Base-by-base conservation (phyloP, 2,797 vertebrate genomes). In the Rhinogobio ventralis region DNA sequence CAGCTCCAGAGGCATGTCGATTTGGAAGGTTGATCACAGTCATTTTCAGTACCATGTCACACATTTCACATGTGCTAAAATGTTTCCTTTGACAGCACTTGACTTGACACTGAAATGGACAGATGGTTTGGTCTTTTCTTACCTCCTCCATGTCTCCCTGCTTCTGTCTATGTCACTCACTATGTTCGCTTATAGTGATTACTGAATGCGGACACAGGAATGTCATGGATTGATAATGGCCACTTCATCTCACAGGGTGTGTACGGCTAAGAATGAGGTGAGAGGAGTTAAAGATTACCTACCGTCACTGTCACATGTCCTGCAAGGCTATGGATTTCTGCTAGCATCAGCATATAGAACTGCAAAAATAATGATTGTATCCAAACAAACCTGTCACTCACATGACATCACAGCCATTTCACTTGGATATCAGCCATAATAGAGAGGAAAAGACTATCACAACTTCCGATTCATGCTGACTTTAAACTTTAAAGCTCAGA, bases 121-220 rank as follows among this genome's bases (percentile, higher is more conserved):
- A 82, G 75, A 86, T 85, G 72, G 87, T 80, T 51, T 46, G 20
- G 64, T 67, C 30, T 78, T 67, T 73, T 66, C 28, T 17, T n/a
- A 62, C 23, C 55, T 25, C 80, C 39, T 76, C 39, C 73, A 8
- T 75, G 25, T 64, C 33, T 79, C 66, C 23, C 23, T 15, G 15
- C 14, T 33, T 66, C 49, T 79, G 15, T 42, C 36, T 80, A 66
- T 42, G 46, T 83, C 55, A 76, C 71, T 81, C 81, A 73, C 73
- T 79, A 73, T 86, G 82, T 86, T 73, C 46, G 69, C 77, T 88
- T 86, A 42, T 42, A 53, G 33, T 85, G 84, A 89, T 88, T 87
- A 88, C 78, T 57, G 80, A 74, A 69, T 81, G 64, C 23, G 15
- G 49, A 79, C 25, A 42, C 36, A 66, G 81, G 85, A 88, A 81